Percentiles rank a stretch among this genome's conserved stretches.
These are phyloP conservation scores for Troilus luridus DNA, from an alignment of 2,888 invertebrate genomes.

Conservation along the genomic window DNA sequence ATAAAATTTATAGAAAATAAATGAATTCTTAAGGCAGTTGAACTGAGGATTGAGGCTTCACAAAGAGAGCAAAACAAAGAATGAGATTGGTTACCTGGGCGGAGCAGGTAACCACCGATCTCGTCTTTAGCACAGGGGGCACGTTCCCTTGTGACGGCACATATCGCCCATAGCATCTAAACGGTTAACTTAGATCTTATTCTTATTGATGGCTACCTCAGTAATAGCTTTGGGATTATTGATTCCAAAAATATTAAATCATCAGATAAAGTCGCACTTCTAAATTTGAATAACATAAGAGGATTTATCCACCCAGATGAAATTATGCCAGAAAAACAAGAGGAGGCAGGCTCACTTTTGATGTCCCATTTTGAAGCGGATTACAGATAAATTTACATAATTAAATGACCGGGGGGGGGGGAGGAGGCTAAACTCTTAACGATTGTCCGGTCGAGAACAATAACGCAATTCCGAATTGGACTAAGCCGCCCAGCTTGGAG, in stretches of 20 bases:
- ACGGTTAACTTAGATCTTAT: not conserved
- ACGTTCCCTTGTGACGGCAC: too few relatives aligned
- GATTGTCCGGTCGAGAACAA: conserved; percentile 7
- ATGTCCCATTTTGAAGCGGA: conserved; percentile 13
- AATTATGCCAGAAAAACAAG: conserved; percentile 7
- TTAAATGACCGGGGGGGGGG: not conserved
- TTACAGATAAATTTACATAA: conserved; percentile 20
- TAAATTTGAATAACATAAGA: not conserved
- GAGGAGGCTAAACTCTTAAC: conserved; percentile 6
- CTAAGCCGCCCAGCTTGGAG: not conserved
- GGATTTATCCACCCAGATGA: not conserved
- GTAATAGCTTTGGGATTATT: not conserved
- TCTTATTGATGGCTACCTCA: too few relatives aligned
- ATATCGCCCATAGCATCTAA: too few relatives aligned
- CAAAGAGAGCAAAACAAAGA: too few relatives aligned
- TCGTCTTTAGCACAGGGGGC: too few relatives aligned
- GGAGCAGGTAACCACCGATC: too few relatives aligned
- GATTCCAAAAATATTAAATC: not conserved
- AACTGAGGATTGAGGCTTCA: too few relatives aligned
- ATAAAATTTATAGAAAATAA: too few relatives aligned
- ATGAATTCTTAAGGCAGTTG: too few relatives aligned
- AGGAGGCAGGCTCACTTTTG: conserved; percentile 6
- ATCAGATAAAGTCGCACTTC: not conserved
- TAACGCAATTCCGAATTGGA: conserved; percentile 7
- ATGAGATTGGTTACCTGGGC: too few relatives aligned